These are phyloP conservation scores for Nymphalis polychloros DNA, from an alignment of 2,888 invertebrate genomes.

Conservation along the genomic window DNA sequence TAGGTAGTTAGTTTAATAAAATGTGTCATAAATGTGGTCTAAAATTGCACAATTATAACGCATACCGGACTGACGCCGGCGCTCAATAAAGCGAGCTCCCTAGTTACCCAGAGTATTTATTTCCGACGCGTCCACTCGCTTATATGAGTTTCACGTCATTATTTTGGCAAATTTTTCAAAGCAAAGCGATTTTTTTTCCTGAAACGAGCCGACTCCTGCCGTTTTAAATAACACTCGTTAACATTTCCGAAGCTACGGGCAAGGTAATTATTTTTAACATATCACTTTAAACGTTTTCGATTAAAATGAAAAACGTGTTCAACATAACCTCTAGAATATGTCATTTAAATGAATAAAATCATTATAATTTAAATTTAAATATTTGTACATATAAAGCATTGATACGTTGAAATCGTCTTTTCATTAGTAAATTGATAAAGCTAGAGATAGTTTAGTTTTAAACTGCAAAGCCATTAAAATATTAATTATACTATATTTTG, in stretches of 20 bases:
- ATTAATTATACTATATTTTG: too few relatives aligned
- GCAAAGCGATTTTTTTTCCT: slow-evolving; percentile 61
- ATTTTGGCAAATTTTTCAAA: slow-evolving; percentile 74
- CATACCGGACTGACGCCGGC: slow-evolving; percentile 52
- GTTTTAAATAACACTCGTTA: slow-evolving; percentile 78
- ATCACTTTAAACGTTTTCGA: slow-evolving; percentile 69
- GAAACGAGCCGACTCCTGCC: slow-evolving; percentile 53
- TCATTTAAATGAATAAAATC: slow-evolving; percentile 24
- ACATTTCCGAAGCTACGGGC: slow-evolving; percentile 67
- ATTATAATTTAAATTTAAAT: slow-evolving; percentile 7
- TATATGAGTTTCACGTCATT: slow-evolving; percentile 77
- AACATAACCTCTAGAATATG: slow-evolving; percentile 19
- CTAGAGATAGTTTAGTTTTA: too few relatives aligned
- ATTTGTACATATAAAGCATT: slow-evolving; percentile 4
- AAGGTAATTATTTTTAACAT: slow-evolving; percentile 69
- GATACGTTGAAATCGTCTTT: neutral
- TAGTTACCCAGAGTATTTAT: slow-evolving; percentile 47
- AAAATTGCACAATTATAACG: slow-evolving; percentile 44
- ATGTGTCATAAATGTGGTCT: slow-evolving; percentile 21
- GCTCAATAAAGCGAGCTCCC: slow-evolving; percentile 53
- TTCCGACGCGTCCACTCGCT: slow-evolving; percentile 51
- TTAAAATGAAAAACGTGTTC: slow-evolving; percentile 53
- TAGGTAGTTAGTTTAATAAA: slow-evolving; percentile 9
- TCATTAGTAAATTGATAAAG: too few relatives aligned
- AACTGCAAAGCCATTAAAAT: too few relatives aligned